Conservation (phyloP, 2,888 invertebrate genomes). For the Limnephilus marmoratus region DNA sequence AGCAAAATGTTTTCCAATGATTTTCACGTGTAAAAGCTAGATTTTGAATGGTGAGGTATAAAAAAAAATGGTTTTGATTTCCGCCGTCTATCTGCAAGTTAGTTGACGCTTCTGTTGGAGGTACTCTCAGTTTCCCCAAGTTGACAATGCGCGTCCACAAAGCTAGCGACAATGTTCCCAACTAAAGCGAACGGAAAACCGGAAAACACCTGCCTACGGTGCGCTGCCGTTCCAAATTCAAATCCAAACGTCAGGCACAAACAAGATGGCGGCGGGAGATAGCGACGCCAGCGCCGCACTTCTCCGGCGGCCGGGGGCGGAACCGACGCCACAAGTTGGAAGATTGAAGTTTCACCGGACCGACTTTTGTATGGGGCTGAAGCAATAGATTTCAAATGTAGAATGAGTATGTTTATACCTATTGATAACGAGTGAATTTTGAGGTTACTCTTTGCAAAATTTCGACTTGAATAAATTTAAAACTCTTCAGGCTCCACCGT, state of each 20-base stretch:
- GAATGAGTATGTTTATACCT: not conserved
- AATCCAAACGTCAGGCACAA: slow-evolving; percentile 7
- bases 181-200: slow-evolving; percentile 23
- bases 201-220: slow-evolving; percentile 19
- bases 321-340: not conserved
- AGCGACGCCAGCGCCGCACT: not conserved
- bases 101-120: not conserved
- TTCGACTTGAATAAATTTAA: too few species aligned
- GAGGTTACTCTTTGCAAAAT: too few species aligned
- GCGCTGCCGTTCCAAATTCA: not conserved
- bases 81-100: not conserved
- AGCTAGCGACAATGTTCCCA: not conserved
- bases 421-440: too few species aligned
- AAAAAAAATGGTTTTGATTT: not conserved
- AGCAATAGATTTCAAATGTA: not conserved
- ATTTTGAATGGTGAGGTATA: not conserved
- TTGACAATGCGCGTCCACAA: not conserved
- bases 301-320: slow-evolving; percentile 3
- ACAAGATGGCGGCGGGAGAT: slow-evolving; percentile 31
- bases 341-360: not conserved
- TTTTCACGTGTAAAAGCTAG: too few species aligned
- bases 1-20: too few species aligned
- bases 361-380: not conserved
- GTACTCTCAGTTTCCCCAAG: not conserved
- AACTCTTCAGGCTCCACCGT: too few species aligned